A percentile compares a stretch with the other conserved stretches of the same genome.
Evolutionary conservation across 2,797 vertebrate genomes (phyloP).

Genomic region (Anomalospiza imberbis): DNA sequence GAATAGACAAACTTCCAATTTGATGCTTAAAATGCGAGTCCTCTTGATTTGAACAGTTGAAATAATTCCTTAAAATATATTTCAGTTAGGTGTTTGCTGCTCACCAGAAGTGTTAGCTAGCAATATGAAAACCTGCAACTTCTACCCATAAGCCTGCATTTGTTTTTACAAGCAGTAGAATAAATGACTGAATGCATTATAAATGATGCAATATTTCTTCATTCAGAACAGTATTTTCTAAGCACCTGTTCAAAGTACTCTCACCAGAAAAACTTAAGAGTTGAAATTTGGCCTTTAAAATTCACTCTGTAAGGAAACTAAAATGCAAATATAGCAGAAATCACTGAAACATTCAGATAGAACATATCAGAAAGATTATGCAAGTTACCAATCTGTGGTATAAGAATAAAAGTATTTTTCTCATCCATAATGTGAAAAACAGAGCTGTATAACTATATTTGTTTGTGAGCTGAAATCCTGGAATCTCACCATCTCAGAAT

Average conservation of each 20-base stretch:
- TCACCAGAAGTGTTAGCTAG: neutral
- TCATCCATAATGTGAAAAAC: neutral
- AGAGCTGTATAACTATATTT: neutral
- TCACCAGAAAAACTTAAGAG: neutral
- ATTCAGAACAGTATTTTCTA: neutral
- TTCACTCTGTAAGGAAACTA: neutral
- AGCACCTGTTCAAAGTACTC: neutral
- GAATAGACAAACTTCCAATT: neutral
- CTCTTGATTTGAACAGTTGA: neutral
- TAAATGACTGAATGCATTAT: neutral
- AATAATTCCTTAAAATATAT: neutral
- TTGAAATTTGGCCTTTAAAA: neutral
- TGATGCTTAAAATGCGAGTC: neutral
- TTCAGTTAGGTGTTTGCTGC: neutral
- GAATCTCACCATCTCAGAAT: neutral
- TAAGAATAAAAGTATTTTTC: neutral
- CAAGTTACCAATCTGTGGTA: neutral
- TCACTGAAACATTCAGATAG: neutral
- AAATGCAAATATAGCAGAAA: neutral
- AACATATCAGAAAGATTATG: neutral
- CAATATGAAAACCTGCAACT: neutral
- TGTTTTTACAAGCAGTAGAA: slow-evolving; percentile 8
- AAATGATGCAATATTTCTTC: neutral
- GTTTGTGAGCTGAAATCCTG: neutral
- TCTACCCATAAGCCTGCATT: neutral